Evolutionary conservation across 1,140 invertebrate genomes (phyloP), one percentile per base, ranked within the genome.

Genomic region (Trachymyrmex septentrionalis): DNA sequence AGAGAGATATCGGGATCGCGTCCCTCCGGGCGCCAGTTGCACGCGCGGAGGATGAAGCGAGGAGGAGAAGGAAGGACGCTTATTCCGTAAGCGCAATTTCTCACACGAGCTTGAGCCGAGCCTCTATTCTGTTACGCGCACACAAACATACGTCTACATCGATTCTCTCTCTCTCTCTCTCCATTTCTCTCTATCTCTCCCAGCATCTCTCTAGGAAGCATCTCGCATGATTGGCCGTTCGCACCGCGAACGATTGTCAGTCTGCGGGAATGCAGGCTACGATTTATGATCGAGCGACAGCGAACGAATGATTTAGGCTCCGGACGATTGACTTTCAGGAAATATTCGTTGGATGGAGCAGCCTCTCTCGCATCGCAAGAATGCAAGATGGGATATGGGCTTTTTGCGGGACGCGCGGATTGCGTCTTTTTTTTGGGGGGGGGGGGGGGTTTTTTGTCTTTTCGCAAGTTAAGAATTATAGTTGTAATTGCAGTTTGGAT

Each of bases 1-100:
- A n/a, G 85, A 90, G 89, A 90, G 86, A 90, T 88, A 90, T 90
- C 88, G 80, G 38, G 82, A 90, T 90, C 89, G 61, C 89, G 61
- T 76, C 88, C 85, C 86, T 75, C 19, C 50, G 24, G 88, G 88
- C 87, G 64, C 44, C 30, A 55, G 50, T 76, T 82, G 38, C 24
- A 63, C 27, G 9, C 3, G 55, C n/a, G 12, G 55, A 34, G 10
- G 59, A 19, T 6, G 14, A n/a, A 9, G 48, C 2, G 14, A 64
- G 3, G 48, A 14, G 63, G 53, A 48, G 19, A 24, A 48, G 75
- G 73, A 75, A 61, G 57, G 55, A 84, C 38, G 59, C 64, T 64
- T 78, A 66, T 78, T 85, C 82, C 48, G 81, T 64, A 76, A 75
- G 59, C 82, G 82, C 63, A 89, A 86, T 86, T 86, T 86, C 88